phyloP scores from a whole-genome alignment of 2,113 vertebrate species.

The Antechinus flavipes region DNA sequence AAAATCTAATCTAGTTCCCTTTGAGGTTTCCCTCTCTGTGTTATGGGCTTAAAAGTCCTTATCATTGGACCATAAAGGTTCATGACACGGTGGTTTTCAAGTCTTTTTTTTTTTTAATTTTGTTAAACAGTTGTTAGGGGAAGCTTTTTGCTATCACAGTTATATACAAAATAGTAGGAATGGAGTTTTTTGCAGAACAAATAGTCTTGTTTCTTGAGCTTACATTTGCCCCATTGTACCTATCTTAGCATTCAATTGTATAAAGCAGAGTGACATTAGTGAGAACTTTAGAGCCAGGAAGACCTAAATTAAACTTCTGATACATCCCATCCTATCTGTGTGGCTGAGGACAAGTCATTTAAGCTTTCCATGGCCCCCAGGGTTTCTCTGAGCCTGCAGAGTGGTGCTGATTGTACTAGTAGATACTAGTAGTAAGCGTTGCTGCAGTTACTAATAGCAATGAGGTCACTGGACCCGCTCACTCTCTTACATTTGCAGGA shows the following conservation, averaged over 20 bases:
- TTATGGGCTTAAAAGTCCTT: not conserved
- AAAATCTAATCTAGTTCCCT: not conserved
- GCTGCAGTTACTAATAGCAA: not conserved
- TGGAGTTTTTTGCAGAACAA: not conserved
- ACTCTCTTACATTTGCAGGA: not conserved
- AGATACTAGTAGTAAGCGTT: not conserved
- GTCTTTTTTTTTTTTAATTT: no score
- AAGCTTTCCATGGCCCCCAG: not conserved
- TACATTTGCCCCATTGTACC: no score
- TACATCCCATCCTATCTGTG: not conserved
- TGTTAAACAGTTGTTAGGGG: not conserved
- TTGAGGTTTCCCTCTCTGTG: not conserved
- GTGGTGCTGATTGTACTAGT: not conserved
- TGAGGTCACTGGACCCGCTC: not conserved
- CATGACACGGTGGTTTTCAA: not conserved
- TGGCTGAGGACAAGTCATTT: not conserved
- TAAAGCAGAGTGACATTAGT: not conserved
- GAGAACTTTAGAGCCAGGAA: not conserved
- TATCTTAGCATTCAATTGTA: not conserved
- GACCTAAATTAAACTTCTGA: not conserved
- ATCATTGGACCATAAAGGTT: not conserved
- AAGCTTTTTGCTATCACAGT: not conserved
- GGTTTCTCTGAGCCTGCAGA: not conserved
- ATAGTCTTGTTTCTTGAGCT: not conserved
- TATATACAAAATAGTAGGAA: not conserved